Evolutionary conservation across 2,888 invertebrate genomes (phyloP).

Genomic region (Leucozona laternaria): DNA sequence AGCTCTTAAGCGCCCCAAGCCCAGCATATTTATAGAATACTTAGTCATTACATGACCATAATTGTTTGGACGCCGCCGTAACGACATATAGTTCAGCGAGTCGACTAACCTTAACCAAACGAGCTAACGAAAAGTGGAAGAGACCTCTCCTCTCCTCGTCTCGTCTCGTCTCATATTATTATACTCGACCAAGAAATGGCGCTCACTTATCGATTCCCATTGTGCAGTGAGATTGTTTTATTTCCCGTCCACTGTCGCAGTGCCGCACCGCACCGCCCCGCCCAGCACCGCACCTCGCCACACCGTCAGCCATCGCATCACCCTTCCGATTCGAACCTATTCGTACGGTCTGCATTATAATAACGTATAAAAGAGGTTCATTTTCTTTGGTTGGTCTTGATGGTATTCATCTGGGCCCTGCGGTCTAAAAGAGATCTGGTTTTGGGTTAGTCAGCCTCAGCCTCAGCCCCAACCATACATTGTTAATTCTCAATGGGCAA

Average conservation of each 20-base stretch:
- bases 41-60: conserved; percentile 73
- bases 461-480: conserved; percentile 34
- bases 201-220: conserved; percentile 74
- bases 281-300: background rate
- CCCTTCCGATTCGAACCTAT: conserved; percentile 13
- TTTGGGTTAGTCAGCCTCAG: conserved; percentile 64
- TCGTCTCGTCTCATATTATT: conserved; percentile 37
- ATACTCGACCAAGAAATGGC: conserved; percentile 65
- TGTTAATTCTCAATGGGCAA: conserved; percentile 71
- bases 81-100: conserved; percentile 73
- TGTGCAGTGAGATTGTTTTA: conserved; percentile 65
- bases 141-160: conserved; percentile 41
- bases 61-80: conserved; percentile 71
- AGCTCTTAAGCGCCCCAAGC: conserved; percentile 44
- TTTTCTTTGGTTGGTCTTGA: conserved; percentile 22
- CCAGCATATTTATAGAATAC: conserved; percentile 62
- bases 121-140: conserved; percentile 65
- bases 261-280: background rate
- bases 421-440: conserved; percentile 66
- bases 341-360: conserved; percentile 14
- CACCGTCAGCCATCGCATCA: conserved; percentile 22
- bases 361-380: conserved; percentile 15
- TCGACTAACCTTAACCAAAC: conserved; percentile 72
- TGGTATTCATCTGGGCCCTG: conserved; percentile 59
- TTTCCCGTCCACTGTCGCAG: conserved; percentile 10